Evolutionary conservation across 2,113 vertebrate genomes (phyloP).

Genomic region (Macaca mulatta): DNA sequence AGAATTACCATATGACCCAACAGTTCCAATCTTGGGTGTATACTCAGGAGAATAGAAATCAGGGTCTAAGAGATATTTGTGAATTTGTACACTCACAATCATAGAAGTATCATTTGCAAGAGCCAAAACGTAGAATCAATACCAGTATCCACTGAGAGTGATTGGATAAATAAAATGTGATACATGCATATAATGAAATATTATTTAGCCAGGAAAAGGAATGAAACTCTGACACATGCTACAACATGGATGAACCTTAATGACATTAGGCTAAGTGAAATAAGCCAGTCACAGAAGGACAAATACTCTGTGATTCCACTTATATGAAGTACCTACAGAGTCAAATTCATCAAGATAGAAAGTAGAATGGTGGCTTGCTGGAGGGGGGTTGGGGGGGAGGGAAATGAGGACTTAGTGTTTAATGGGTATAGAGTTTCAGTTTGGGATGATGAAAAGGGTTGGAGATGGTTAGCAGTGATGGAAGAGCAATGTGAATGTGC

Average conservation of each 20-base stretch:
- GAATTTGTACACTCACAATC: neutral
- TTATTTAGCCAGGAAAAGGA: neutral
- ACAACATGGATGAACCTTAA: neutral
- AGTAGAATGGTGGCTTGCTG: neutral
- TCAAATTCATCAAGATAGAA: neutral
- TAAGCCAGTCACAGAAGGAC: neutral
- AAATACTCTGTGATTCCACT: neutral
- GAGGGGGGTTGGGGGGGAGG: too few species aligned
- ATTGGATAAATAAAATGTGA: neutral
- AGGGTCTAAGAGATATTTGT: neutral
- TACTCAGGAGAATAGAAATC: neutral
- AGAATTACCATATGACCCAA: neutral
- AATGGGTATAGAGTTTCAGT: neutral
- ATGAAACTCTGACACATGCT: neutral
- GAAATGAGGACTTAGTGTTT: neutral
- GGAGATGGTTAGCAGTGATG: neutral
- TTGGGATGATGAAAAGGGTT: neutral
- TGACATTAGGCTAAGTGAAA: neutral
- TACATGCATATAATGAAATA: neutral
- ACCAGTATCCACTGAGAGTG: neutral
- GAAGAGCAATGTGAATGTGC: neutral
- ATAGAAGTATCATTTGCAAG: neutral
- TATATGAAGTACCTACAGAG: neutral
- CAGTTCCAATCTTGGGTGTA: neutral
- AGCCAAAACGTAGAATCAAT: neutral